phyloP scores from a whole-genome alignment of 2,113 vertebrate species.

The Stegostoma tigrinum region DNA sequence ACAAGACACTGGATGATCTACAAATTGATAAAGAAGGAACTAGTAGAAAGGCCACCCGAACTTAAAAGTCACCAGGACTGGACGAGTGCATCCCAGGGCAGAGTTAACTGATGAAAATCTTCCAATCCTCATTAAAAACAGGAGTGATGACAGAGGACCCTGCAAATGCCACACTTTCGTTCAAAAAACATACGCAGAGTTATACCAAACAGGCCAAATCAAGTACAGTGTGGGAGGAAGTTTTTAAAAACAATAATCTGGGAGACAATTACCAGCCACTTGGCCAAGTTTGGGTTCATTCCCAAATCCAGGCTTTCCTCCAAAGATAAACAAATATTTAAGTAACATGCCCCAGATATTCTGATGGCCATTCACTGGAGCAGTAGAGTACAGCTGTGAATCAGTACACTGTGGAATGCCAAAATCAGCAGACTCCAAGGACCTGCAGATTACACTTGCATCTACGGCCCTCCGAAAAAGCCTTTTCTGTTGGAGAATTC shows the following conservation, averaged over 20 bases:
- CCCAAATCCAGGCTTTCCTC: neutral
- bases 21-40: neutral
- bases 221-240: neutral
- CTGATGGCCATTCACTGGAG: too few relatives aligned
- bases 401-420: too few relatives aligned
- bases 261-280: neutral
- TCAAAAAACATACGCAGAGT: neutral
- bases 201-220: neutral
- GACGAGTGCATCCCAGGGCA: neutral
- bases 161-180: neutral
- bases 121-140: too few relatives aligned
- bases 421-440: too few relatives aligned
- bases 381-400: too few relatives aligned
- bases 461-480: too few relatives aligned
- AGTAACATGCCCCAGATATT: too few relatives aligned
- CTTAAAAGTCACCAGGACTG: neutral
- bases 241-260: neutral
- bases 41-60: neutral
- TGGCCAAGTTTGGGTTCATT: neutral
- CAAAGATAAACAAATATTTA: neutral
- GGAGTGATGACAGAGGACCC: neutral
- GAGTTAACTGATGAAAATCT: too few relatives aligned
- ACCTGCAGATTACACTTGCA: too few relatives aligned
- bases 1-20: neutral
- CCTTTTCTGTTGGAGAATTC: too few relatives aligned